Base-by-base conservation (phyloP, 2,888 invertebrate genomes). In the Tachina lurida region DNA sequence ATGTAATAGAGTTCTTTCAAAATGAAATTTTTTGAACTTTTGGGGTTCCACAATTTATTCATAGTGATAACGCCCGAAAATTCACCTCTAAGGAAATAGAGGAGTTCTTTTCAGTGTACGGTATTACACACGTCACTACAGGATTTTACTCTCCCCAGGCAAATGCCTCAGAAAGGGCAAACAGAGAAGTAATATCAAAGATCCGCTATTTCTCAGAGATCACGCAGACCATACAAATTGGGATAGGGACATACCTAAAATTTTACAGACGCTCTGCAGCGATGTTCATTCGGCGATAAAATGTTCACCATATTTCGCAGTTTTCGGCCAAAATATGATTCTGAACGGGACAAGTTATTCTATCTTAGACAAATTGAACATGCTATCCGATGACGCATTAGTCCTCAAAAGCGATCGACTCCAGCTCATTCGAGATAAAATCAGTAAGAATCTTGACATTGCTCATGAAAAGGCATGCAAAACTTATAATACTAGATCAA, bases 1-100 rank as follows among this genome's bases (percentile, higher is more conserved):
- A 76, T 62, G 76, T 76, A 13, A 71, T 76, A 0, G 41, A 52
- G 4, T 84, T 76, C 31, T 47, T 80, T 10, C 58, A 80, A 65
- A 65, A 43, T 9, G 60, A 71, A 3, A 47, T 84, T 8, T 79
- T 84, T 22, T 62, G 49, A 8, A 56, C 60, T 0, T 84, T 79
- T 22, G 84, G 84, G 3, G 76, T 80, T 1, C 84, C 56, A 1
- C 56, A 56, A 13, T 56, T n/a, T n/a, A n/a, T n/a, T n/a, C n/a
- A n/a, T n/a, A n/a, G n/a, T n/a, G n/a, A n/a, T n/a, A n/a, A n/a
- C n/a, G n/a, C n/a, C n/a, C n/a, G n/a, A n/a, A n/a, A n/a, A n/a
- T n/a, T n/a, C n/a, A n/a, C n/a, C n/a, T n/a, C n/a, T n/a, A n/a
- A n/a, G n/a, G n/a, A n/a, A n/a, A n/a, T n/a, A n/a, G n/a, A n/a